These are phyloP conservation scores for Coenobita brevimanus DNA, from an alignment of 1,140 invertebrate genomes.

Conservation along the genomic window DNA sequence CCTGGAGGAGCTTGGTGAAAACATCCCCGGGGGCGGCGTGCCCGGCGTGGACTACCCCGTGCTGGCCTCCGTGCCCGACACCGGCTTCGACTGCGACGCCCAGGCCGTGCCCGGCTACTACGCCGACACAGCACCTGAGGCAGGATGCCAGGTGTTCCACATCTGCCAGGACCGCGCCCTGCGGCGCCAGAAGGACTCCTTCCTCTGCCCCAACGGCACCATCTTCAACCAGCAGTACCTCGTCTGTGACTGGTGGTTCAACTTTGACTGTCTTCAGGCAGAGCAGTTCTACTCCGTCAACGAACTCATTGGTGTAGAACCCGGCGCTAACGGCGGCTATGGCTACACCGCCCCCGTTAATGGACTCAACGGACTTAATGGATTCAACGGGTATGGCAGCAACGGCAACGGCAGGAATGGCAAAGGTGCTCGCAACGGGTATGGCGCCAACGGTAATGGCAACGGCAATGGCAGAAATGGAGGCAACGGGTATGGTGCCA, in stretches of 20 bases:
- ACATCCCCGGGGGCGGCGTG: no score
- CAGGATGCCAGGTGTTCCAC: no score
- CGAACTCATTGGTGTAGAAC: slow-evolving; percentile 42
- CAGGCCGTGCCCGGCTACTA: no score
- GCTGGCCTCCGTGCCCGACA: no score
- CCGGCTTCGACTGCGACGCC: no score
- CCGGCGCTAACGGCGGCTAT: slow-evolving; percentile 13
- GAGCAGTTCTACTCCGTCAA: slow-evolving; percentile 43
- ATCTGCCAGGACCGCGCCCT: no score
- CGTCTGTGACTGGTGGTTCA: slow-evolving; percentile 42
- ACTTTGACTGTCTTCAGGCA: slow-evolving; percentile 36
- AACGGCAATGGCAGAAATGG: not conserved
- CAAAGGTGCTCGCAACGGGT: no score
- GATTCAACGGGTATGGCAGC: not conserved
- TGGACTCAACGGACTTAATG: not conserved
- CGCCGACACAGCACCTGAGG: no score
- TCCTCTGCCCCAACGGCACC: slow-evolving; percentile 43
- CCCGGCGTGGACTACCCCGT: no score
- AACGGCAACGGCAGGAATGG: slow-evolving; percentile 6
- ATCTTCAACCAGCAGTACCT: slow-evolving; percentile 49
- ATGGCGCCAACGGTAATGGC: not conserved
- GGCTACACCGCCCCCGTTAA: not conserved
- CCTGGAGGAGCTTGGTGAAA: no score
- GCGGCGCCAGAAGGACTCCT: slow-evolving; percentile 9
- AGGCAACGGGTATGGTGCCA: not conserved